Conservation (phyloP, 2,797 vertebrate species). For the Echiichthys vipera region DNA sequence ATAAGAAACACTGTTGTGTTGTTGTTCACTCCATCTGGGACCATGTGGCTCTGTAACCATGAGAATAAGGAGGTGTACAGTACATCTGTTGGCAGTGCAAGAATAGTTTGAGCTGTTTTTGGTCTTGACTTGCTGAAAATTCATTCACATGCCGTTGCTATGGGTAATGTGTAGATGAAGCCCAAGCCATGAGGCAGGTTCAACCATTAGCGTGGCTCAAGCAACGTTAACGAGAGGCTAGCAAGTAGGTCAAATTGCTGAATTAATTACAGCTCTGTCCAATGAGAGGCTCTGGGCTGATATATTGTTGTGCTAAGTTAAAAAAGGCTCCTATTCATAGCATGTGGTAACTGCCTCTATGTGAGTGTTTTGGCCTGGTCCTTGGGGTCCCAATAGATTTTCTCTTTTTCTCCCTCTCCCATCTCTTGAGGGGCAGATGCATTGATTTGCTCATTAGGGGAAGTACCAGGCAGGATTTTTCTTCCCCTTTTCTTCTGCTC, state of each 20-base stretch:
- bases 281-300: slow-evolving; percentile 73
- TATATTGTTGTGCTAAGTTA: slow-evolving; percentile 86
- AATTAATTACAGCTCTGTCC: slow-evolving; percentile 80
- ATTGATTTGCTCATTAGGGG: slow-evolving; percentile 88
- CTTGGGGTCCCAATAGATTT: slow-evolving; percentile 74
- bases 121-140: slow-evolving; percentile 41
- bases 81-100: slow-evolving; percentile 20
- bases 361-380: slow-evolving; percentile 85
- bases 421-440: slow-evolving; percentile 84
- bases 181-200: slow-evolving; percentile 67
- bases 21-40: slow-evolving; percentile 21
- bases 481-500: slow-evolving; percentile 77
- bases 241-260: slow-evolving; percentile 84
- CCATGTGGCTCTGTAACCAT: slow-evolving; percentile 14
- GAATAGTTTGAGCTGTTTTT: slow-evolving; percentile 36
- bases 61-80: slow-evolving; percentile 33
- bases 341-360: slow-evolving; percentile 81
- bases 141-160: slow-evolving; percentile 67
- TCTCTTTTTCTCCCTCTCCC: slow-evolving; percentile 70
- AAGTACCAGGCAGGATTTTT: slow-evolving; percentile 79
- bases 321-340: slow-evolving; percentile 83
- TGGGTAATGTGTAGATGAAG: slow-evolving; percentile 56
- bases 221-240: slow-evolving; percentile 68
- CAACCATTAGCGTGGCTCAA: slow-evolving; percentile 61
- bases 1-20: too few species aligned